These are phyloP conservation scores for Hippocampus guttulatus DNA, from an alignment of 2,113 vertebrate genomes.

Conservation along the genomic window DNA sequence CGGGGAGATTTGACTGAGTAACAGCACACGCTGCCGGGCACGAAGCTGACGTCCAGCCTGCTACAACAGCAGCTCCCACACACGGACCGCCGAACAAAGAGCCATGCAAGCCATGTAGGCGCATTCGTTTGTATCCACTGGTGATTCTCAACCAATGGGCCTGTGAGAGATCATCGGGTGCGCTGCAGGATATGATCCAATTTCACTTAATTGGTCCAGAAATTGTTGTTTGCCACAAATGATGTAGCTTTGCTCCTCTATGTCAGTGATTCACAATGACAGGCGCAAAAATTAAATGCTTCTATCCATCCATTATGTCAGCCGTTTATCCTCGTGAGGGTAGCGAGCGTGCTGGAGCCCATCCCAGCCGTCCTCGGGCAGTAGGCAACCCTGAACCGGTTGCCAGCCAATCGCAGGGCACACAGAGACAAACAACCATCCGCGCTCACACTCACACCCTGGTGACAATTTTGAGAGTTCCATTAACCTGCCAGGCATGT, in stretches of 20 bases:
- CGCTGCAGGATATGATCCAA: not conserved
- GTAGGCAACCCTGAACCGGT: no score
- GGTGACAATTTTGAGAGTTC: no score
- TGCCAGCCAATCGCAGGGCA: no score
- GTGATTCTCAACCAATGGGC: slow-evolving; percentile 26
- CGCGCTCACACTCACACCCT: no score
- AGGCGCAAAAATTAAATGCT: not conserved
- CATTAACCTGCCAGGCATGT: no score
- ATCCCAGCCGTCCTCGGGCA: no score
- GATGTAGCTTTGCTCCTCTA: not conserved
- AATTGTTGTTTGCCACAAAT: not conserved
- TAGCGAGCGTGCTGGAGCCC: no score
- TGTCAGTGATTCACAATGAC: not conserved
- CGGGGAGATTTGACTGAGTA: slow-evolving; percentile 43
- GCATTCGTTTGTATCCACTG: slow-evolving; percentile 29
- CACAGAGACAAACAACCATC: no score
- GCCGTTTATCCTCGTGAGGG: no score
- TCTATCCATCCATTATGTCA: no score
- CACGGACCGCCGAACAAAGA: slow-evolving; percentile 48
- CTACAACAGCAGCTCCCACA: slow-evolving; percentile 44
- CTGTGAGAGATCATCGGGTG: not conserved
- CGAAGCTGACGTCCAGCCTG: slow-evolving; percentile 52
- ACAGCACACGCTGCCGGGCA: slow-evolving; percentile 39
- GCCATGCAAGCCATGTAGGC: slow-evolving; percentile 32
- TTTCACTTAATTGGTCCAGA: not conserved